Conservation (phyloP, 2,797 vertebrate genomes). For the Falco rusticolus region DNA sequence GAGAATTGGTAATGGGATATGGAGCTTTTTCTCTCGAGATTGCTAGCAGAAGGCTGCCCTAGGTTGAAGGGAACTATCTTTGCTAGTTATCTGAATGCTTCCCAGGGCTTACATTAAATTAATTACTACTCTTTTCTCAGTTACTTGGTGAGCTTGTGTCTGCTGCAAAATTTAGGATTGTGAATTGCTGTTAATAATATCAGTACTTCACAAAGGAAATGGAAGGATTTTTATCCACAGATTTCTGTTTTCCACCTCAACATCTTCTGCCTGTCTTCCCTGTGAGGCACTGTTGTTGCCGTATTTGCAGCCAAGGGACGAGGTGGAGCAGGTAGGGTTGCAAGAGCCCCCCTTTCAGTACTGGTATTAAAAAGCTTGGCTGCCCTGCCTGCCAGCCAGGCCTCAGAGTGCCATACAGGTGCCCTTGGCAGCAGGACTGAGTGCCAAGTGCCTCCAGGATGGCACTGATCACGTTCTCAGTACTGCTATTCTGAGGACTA, state of each 20-base stretch:
- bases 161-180: neutral
- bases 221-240: neutral
- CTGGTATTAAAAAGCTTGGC: neutral
- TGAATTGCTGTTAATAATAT: neutral
- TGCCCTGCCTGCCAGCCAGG: neutral
- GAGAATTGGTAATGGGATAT: conserved; percentile 36
- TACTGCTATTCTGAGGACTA: neutral
- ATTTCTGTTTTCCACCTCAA: neutral
- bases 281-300: neutral
- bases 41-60: neutral
- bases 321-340: neutral
- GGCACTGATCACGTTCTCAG: neutral
- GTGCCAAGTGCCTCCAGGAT: neutral
- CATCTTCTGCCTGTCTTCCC: neutral
- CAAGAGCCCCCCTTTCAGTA: neutral
- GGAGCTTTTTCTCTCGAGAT: neutral
- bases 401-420: neutral
- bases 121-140: conserved; percentile 8
- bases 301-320: neutral
- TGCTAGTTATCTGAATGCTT: neutral
- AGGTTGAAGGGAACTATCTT: neutral
- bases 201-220: neutral
- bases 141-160: neutral
- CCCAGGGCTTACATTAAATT: neutral
- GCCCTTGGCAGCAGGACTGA: neutral